phyloP scores from a whole-genome alignment of 2,113 vertebrate species.

The Neofelis nebulosa region DNA sequence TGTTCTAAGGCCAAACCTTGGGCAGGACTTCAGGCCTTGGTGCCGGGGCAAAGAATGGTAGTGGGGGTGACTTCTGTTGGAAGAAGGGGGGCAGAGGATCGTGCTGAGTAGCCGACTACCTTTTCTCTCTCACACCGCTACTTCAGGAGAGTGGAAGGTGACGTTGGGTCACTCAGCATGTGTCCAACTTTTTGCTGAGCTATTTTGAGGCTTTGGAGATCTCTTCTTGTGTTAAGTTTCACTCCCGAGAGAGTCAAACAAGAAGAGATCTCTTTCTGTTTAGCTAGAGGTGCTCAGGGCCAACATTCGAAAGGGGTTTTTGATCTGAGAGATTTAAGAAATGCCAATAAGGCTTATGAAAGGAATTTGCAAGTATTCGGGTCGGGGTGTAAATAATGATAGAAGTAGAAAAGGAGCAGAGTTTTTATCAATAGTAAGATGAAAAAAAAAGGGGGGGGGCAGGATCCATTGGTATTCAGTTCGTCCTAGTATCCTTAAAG shows the following conservation, averaged over 20 bases:
- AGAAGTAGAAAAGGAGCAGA: neutral
- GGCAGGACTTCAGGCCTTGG: neutral
- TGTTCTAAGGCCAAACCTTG: neutral
- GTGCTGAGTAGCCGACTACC: neutral
- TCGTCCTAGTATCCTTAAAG: neutral
- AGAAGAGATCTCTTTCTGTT: neutral
- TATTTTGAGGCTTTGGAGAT: slow-evolving; percentile 28
- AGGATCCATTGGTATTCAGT: neutral
- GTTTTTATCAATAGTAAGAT: neutral
- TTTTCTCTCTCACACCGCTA: neutral
- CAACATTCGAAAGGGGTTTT: neutral
- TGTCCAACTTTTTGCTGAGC: slow-evolving; percentile 27
- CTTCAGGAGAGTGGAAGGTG: neutral
- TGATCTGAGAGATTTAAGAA: slow-evolving; percentile 20
- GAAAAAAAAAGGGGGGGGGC: neutral
- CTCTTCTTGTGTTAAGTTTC: slow-evolving; percentile 42
- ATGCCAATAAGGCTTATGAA: neutral
- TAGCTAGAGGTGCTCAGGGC: neutral
- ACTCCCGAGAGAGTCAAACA: neutral
- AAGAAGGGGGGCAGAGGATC: neutral
- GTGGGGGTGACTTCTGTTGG: neutral
- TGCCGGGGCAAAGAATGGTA: neutral
- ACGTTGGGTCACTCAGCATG: slow-evolving; percentile 15
- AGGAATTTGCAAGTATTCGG: neutral
- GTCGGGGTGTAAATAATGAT: neutral